Base-by-base conservation (phyloP, 2,888 invertebrate genomes). In the Protula sp. region DNA sequence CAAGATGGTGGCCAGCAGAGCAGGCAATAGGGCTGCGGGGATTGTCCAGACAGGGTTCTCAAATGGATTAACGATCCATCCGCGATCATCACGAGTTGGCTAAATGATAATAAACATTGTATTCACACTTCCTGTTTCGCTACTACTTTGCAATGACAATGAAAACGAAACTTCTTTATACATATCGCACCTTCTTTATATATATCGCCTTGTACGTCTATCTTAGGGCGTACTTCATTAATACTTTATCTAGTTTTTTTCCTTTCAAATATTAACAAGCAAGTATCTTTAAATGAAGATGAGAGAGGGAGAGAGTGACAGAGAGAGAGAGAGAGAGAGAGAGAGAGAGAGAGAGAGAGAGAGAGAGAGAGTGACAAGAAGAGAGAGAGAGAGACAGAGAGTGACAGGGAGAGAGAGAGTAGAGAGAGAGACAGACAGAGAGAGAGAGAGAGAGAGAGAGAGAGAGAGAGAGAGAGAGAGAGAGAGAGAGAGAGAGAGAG, bases 1-100 rank as follows among this genome's bases (percentile, higher is more conserved):
- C 22, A 99, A 84, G 75, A 99, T 98, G 24, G 94, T 94, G 57
- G 95, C 94, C 31, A 98, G 83, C 54, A 97, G 83, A 24, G 97
- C 97, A 2, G 98, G 98, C 26, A 93, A 83, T 55, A 90, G 77
- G 0, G 95, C 94, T 14, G 90, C 85, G 4, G 92, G 77, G 2
- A 89, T 84, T 27, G 94, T 88, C 89, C 91, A 97, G 77, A 89
- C 80, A 1, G 95, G 94, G 64, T 75, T 76, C 30, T 61, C 66
- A 55, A 78, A 62, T 2, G 78, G 78, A 60, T 72, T 70, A 26
- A 79, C 70, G 29, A 79, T 47, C 79, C 79, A 79, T 9, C 70
- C 72, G 24, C 78, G 64, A 30, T 70, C 70, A 3, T 45, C 26
- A 22, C 68, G 58, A 3, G 74, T 74, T 9, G 76, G 76, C 73